phyloP scores from a whole-genome alignment of 2,113 vertebrate species.

The Noctilio leporinus region DNA sequence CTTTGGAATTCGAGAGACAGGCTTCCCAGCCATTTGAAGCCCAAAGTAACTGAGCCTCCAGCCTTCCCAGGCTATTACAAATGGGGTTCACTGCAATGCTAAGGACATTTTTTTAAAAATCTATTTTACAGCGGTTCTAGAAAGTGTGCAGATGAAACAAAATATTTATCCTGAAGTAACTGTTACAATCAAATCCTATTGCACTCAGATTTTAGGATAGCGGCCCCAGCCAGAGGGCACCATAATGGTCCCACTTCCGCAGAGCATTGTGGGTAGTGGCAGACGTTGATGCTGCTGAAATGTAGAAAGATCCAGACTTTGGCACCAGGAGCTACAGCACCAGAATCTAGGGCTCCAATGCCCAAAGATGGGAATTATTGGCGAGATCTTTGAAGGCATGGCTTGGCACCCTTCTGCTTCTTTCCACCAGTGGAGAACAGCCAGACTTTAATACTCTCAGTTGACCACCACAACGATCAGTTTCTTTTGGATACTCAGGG shows the following conservation, averaged over 20 bases:
- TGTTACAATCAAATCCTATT: slow-evolving; percentile 81
- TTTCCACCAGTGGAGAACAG: background rate
- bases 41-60: background rate
- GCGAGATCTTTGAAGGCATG: background rate
- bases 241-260: slow-evolving; percentile 51
- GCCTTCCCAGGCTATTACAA: slow-evolving; percentile 70
- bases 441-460: background rate
- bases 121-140: slow-evolving; percentile 75
- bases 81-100: slow-evolving; percentile 66
- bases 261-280: background rate
- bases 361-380: slow-evolving; percentile 9
- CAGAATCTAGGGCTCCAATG: slow-evolving; percentile 52
- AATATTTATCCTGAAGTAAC: slow-evolving; percentile 78
- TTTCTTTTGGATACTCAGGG: background rate
- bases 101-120: slow-evolving; percentile 75
- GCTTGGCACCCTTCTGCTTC: background rate
- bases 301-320: slow-evolving; percentile 56
- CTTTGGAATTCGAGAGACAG: slow-evolving; percentile 41
- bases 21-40: slow-evolving; percentile 30
- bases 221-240: slow-evolving; percentile 59
- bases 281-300: slow-evolving; percentile 25
- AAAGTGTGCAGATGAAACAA: slow-evolving; percentile 78
- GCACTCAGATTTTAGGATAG: slow-evolving; percentile 76
- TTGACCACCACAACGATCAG: background rate
- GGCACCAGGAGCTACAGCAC: slow-evolving; percentile 71